phyloP scores from a whole-genome alignment of 2,888 invertebrate genomes.

The Drosophila neutralis region DNA sequence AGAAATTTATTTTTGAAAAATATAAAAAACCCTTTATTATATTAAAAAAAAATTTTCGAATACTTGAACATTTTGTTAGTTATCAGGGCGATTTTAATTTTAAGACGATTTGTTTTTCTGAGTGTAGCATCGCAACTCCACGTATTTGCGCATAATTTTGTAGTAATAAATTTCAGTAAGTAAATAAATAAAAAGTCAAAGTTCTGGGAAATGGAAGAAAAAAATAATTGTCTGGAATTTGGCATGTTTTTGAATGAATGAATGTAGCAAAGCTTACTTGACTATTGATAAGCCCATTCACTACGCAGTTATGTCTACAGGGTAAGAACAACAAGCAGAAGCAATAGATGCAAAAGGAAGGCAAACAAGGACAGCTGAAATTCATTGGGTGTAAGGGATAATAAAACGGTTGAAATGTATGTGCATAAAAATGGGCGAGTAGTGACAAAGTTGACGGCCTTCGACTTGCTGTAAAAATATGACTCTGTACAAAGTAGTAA shows the following conservation, averaged over 20 bases:
- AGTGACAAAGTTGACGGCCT: constrained; percentile 42
- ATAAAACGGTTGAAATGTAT: constrained; percentile 32
- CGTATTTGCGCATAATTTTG: not conserved
- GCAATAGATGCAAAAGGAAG: not conserved
- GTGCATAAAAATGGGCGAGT: constrained; percentile 30
- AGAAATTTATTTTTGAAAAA: not conserved
- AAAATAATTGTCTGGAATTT: not conserved
- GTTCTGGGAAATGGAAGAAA: not conserved
- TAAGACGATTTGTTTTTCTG: not conserved
- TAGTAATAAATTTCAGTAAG: not conserved
- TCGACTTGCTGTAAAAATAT: constrained; percentile 39
- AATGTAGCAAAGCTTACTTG: not conserved
- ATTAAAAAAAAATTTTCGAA: not conserved
- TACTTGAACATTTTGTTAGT: not conserved
- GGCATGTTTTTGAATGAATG: not conserved
- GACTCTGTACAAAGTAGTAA: constrained; percentile 29
- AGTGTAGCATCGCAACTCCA: not conserved
- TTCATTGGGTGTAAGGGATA: constrained; percentile 3
- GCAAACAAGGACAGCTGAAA: not conserved
- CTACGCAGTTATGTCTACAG: not conserved
- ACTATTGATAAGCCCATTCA: not conserved
- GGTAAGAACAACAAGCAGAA: not conserved
- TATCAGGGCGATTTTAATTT: not conserved
- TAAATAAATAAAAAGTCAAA: constrained; percentile 25
- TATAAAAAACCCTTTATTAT: not conserved